Conservation (phyloP, 2,797 vertebrate species). For the Acipenser transmontanus region DNA sequence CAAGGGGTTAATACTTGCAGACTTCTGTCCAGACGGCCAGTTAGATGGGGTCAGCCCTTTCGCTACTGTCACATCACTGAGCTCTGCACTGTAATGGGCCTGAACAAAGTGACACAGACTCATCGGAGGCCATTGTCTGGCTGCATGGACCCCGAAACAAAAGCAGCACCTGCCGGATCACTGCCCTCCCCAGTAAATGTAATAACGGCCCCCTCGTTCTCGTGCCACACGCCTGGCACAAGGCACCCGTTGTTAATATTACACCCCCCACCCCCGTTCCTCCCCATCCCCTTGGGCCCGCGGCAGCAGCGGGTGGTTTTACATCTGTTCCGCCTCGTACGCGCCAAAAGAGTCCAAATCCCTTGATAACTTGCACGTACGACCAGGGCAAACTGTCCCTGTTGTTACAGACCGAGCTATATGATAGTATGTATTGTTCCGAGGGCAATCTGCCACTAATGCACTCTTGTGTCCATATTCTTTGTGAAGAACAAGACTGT, state of each 20-base stretch:
- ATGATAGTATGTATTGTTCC: constrained; percentile 67
- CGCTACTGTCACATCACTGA: constrained; percentile 42
- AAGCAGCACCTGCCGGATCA: constrained; percentile 79
- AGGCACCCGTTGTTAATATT: constrained; percentile 69
- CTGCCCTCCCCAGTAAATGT: constrained; percentile 44
- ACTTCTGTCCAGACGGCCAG: constrained; percentile 33
- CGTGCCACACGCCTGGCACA: constrained; percentile 75
- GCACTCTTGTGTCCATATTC: constrained; percentile 38
- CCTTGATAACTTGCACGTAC: constrained; percentile 59
- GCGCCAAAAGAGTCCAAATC: constrained; percentile 42
- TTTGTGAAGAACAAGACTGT: constrained; percentile 36
- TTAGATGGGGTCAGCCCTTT: constrained; percentile 41
- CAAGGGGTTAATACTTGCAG: constrained; percentile 13
- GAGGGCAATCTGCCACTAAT: constrained; percentile 64
- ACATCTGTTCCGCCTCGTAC: constrained; percentile 71
- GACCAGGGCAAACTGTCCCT: constrained; percentile 53
- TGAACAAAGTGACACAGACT: constrained; percentile 41
- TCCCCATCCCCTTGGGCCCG: constrained; percentile 39
- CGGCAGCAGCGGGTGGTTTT: constrained; percentile 61
- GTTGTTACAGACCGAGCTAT: constrained; percentile 56
- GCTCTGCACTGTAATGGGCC: constrained; percentile 34
- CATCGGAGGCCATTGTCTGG: constrained; percentile 60
- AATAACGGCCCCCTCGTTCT: constrained; percentile 52
- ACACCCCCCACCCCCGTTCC: constrained; percentile 39
- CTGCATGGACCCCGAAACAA: constrained; percentile 64